Evolutionary conservation across 1,140 invertebrate genomes (phyloP).

Genomic region (Zaprionus vittiger): DNA sequence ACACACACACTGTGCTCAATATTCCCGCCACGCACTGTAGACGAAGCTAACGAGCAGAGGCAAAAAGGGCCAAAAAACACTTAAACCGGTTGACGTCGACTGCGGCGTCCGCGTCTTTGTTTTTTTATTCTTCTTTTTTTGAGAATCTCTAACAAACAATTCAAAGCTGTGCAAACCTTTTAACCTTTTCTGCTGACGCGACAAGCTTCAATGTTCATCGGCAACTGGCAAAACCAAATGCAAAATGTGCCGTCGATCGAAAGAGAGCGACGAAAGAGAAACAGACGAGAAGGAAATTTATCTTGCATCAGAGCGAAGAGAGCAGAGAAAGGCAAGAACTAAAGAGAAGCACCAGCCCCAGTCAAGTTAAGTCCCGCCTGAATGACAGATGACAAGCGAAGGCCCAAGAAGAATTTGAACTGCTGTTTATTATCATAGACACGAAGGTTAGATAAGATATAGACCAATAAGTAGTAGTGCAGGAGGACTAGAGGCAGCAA

Average conservation of each 20-base stretch:
- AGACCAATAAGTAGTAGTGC: background rate
- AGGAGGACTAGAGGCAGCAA: constrained; percentile 19
- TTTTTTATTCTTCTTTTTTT: background rate
- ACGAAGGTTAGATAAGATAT: constrained; percentile 58
- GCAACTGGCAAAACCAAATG: constrained; percentile 61
- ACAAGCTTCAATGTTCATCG: constrained; percentile 66
- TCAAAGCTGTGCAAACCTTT: constrained; percentile 20
- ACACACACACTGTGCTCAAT: constrained; percentile 17
- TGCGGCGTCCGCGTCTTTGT: background rate
- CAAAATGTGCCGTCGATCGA: constrained; percentile 42
- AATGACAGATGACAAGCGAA: constrained; percentile 48
- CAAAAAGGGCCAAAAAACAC: constrained; percentile 2
- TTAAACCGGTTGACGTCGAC: constrained; percentile 41
- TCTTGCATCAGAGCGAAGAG: constrained; percentile 18
- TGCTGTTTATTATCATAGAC: constrained; percentile 23
- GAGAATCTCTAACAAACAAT: constrained; percentile 23
- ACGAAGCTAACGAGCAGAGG: background rate
- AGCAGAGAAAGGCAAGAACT: constrained; percentile 11
- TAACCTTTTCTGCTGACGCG: constrained; percentile 59
- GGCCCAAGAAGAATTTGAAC: background rate
- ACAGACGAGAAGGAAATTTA: constrained; percentile 29
- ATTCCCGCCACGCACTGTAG: constrained; percentile 20
- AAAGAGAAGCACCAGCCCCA: constrained; percentile 15
- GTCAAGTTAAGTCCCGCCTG: constrained; percentile 48
- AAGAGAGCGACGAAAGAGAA: constrained; percentile 11